phyloP scores from a whole-genome alignment of 2,797 vertebrate genomes.

The Sebastes oblongus region DNA sequence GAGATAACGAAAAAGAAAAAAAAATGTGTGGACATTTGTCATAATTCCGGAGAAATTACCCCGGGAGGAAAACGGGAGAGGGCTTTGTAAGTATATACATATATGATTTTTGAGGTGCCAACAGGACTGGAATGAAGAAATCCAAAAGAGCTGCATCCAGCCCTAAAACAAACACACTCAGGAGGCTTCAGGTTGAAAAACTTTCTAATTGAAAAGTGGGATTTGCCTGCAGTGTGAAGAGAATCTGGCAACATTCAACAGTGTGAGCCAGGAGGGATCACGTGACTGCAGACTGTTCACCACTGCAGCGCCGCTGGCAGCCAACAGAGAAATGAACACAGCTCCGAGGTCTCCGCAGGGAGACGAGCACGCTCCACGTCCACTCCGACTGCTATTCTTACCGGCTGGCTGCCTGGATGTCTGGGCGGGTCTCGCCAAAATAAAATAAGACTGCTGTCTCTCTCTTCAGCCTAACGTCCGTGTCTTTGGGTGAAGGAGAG shows the following conservation, averaged over 20 bases:
- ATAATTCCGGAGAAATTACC: too few species aligned
- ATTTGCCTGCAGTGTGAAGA: background rate
- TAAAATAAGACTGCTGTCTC: background rate
- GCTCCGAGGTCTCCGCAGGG: constrained; percentile 5
- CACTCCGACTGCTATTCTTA: background rate
- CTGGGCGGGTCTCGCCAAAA: background rate
- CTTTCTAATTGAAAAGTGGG: background rate
- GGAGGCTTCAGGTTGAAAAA: background rate
- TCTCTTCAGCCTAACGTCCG: background rate
- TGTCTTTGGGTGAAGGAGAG: constrained; percentile 12
- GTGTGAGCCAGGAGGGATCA: background rate
- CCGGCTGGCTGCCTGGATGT: background rate
- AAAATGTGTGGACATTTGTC: too few species aligned
- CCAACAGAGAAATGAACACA: background rate
- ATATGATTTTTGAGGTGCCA: background rate
- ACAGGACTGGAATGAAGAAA: background rate
- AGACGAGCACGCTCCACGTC: background rate
- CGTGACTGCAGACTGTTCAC: background rate
- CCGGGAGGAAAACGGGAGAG: too few species aligned
- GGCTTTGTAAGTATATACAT: too few species aligned
- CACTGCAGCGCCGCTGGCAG: constrained; percentile 3
- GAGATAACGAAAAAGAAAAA: too few species aligned
- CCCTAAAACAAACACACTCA: background rate
- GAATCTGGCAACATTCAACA: background rate
- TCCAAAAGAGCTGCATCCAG: background rate